phyloP scores from a whole-genome alignment of 2,113 vertebrate species.

The Podilymbus podiceps region DNA sequence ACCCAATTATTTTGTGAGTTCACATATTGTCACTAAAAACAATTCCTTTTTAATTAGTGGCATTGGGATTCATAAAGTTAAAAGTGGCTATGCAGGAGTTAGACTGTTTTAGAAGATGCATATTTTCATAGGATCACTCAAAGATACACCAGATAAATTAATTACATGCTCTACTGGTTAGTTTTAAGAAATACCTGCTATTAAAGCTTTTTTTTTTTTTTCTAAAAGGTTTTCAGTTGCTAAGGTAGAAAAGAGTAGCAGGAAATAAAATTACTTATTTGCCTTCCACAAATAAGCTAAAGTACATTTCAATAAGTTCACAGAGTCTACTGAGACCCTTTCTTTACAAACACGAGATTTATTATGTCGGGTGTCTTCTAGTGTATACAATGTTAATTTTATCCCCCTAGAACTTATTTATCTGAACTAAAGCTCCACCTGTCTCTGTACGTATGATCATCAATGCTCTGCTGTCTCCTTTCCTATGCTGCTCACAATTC shows the following conservation, averaged over 20 bases:
- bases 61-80: slow-evolving; percentile 3
- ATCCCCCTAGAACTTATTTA: not conserved
- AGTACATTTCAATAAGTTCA: not conserved
- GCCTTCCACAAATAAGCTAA: not conserved
- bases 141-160: not conserved
- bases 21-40: slow-evolving; percentile 2
- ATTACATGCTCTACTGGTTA: not conserved
- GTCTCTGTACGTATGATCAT: not conserved
- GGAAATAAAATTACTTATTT: not conserved
- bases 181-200: not conserved
- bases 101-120: not conserved
- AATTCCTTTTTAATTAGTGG: slow-evolving; percentile 49
- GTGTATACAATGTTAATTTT: not conserved
- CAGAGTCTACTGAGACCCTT: not conserved
- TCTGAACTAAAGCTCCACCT: not conserved
- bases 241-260: not conserved
- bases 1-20: slow-evolving; percentile 29
- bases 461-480: not conserved
- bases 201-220: not conserved
- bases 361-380: not conserved
- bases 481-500: not conserved
- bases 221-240: not conserved
- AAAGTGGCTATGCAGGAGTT: not conserved
- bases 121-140: not conserved
- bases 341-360: not conserved